These are phyloP conservation scores for Hippopotamus amphibius DNA, from an alignment of 2,113 vertebrate species.

Conservation along the genomic window DNA sequence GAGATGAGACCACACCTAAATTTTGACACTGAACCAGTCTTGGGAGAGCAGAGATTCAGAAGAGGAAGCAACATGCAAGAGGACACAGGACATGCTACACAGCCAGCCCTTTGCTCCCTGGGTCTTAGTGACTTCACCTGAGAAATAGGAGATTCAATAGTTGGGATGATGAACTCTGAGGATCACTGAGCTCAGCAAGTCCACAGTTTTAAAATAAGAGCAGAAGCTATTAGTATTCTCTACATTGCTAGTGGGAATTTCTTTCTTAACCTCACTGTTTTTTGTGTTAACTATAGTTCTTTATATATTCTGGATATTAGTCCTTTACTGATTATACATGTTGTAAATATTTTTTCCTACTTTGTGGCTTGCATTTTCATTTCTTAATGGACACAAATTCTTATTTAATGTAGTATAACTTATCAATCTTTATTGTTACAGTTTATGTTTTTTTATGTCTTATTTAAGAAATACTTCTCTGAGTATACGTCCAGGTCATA, in stretches of 20 bases:
- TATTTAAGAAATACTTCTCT: conserved; percentile 11
- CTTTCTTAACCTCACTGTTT: not conserved
- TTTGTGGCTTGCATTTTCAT: not conserved
- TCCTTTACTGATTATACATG: not conserved
- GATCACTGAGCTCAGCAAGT: not conserved
- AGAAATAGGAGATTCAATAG: not conserved
- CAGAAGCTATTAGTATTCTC: not conserved
- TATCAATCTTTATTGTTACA: not conserved
- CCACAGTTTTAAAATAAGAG: not conserved
- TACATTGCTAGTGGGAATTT: not conserved
- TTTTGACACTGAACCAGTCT: not conserved
- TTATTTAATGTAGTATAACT: not conserved
- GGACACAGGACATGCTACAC: not conserved
- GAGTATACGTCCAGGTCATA: not conserved
- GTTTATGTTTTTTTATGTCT: conserved; percentile 39
- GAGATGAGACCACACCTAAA: not conserved
- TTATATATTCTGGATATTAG: conserved; percentile 24
- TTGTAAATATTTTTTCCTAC: not conserved
- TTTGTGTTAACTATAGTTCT: not conserved
- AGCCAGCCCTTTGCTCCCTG: not conserved
- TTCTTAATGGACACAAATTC: not conserved
- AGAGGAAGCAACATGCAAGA: not conserved
- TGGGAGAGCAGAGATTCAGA: not conserved
- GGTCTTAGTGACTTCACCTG: not conserved
- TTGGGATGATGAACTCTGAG: not conserved